Conservation (phyloP, 2,113 vertebrate species). For the Pavo muticus region DNA sequence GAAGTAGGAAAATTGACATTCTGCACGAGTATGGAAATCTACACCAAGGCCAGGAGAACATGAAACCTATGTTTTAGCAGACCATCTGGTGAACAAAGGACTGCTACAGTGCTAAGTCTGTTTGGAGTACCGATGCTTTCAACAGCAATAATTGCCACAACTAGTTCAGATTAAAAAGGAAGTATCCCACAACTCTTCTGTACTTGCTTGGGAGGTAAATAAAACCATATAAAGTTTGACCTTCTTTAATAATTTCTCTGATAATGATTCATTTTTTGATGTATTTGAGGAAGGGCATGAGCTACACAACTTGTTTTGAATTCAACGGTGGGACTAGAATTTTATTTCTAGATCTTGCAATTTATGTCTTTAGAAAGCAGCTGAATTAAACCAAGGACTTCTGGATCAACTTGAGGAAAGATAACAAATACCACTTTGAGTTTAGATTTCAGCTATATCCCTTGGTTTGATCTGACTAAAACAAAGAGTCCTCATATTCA, state of each 20-base stretch:
- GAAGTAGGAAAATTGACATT: neutral
- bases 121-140: fast-evolving
- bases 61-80: neutral
- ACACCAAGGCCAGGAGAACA: neutral
- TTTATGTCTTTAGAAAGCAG: neutral
- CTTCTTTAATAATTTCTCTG: neutral
- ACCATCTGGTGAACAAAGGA: neutral
- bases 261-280: neutral
- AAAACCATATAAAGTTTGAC: neutral
- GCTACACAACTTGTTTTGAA: neutral
- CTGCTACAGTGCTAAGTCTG: neutral
- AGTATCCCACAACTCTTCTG: neutral
- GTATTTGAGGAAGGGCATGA: neutral
- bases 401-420: neutral
- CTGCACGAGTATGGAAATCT: neutral
- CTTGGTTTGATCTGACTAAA: fast-evolving
- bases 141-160: neutral
- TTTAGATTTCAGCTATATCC: neutral
- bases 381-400: neutral
- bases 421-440: neutral
- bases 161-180: neutral
- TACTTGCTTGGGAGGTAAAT: neutral
- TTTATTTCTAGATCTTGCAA: neutral
- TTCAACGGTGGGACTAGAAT: neutral
- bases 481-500: neutral